These are phyloP conservation scores for Chionoecetes opilio DNA, from an alignment of 1,140 invertebrate species.

Conservation along the genomic window DNA sequence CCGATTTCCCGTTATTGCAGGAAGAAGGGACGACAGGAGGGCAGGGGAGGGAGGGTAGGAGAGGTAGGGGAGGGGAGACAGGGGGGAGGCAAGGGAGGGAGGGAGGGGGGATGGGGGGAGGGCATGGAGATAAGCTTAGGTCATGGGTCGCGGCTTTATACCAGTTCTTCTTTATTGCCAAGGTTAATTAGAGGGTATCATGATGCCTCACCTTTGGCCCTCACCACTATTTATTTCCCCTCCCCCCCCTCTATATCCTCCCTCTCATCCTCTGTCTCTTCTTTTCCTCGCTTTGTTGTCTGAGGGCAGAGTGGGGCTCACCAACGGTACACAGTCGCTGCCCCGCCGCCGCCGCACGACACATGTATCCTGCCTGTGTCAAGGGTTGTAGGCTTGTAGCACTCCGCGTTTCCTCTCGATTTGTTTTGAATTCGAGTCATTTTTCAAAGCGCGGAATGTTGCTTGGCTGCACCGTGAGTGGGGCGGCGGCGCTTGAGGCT, in stretches of 20 bases:
- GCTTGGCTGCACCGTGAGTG: neutral
- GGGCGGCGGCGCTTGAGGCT: neutral
- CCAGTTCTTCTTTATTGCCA: slow-evolving; percentile 15
- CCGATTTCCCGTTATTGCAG: neutral
- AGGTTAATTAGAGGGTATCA: slow-evolving; percentile 29
- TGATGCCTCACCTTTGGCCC: slow-evolving; percentile 1
- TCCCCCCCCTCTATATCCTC: neutral
- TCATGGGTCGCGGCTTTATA: slow-evolving; percentile 7
- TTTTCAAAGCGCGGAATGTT: neutral
- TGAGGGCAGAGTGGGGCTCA: neutral
- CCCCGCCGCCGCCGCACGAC: neutral
- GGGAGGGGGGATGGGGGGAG: neutral
- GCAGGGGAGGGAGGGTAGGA: neutral
- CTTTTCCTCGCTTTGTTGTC: neutral
- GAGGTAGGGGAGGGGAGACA: neutral
- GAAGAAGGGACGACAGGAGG: neutral
- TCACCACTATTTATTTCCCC: neutral
- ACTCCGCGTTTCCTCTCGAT: slow-evolving; percentile 1
- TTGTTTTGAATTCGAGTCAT: neutral
- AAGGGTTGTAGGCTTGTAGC: neutral
- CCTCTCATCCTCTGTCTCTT: neutral
- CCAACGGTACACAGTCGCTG: neutral
- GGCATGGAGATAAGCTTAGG: neutral
- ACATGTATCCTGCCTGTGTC: neutral
- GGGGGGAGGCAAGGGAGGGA: neutral